Percentiles rank a stretch among this genome's conserved stretches.
Conservation (phyloP, 2,113 vertebrate species). For the Nyctereutes procyonoides region DNA sequence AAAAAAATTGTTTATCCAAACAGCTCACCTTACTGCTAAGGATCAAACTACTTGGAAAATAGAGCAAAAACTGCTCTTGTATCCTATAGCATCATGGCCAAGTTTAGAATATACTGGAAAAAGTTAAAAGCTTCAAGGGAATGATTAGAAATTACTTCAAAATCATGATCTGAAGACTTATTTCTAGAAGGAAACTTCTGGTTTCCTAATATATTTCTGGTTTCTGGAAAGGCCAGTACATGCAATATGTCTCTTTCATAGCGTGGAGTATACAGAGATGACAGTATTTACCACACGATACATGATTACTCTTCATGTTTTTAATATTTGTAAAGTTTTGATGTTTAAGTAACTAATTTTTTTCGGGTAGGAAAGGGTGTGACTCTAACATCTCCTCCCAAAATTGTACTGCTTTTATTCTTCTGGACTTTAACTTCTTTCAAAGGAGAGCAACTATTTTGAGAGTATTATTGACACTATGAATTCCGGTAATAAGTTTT, state of each 20-base stretch:
- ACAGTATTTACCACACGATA: neutral
- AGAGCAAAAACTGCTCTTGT: neutral
- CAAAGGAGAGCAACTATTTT: neutral
- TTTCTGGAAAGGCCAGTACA: constrained; percentile 20
- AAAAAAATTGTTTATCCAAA: neutral
- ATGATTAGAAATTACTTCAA: constrained; percentile 18
- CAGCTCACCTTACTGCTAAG: neutral
- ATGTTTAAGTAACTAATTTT: constrained; percentile 24
- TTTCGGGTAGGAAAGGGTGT: neutral
- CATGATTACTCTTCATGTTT: neutral
- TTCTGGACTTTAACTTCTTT: neutral
- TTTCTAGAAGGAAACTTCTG: neutral
- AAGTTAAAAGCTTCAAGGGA: neutral
- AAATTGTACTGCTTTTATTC: neutral
- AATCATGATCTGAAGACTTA: neutral
- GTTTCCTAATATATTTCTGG: neutral
- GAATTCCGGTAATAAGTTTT: constrained; percentile 9
- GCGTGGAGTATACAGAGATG: neutral
- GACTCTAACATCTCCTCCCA: neutral
- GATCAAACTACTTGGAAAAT: constrained; percentile 1
- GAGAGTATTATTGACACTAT: neutral
- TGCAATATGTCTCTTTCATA: neutral
- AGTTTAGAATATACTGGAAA: neutral
- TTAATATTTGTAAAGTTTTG: neutral
- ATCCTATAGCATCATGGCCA: neutral